Base-by-base conservation (phyloP, 2,113 vertebrate genomes). In the Hyaena hyaena region DNA sequence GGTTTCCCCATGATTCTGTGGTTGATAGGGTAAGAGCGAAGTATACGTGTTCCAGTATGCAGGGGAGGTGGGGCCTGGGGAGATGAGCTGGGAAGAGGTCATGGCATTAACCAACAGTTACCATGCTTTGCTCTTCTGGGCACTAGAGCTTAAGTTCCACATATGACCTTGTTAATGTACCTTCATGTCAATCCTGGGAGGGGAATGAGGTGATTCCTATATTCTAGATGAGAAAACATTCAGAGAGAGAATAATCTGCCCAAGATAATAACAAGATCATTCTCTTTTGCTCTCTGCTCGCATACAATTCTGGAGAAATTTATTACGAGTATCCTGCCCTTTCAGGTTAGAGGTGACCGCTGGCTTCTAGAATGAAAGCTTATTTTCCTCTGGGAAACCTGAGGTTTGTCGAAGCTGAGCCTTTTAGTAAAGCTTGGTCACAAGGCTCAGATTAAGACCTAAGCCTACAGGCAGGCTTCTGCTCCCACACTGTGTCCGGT, bases 401-500 rank as follows among this genome's bases (percentile, higher is more conserved):
- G 2, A 14, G 81, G 65, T 35, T 88, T 23, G 61, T 93, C 53
- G 0, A 21, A 55, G 16, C 85, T 82, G 83, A 96, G 63, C n/a
- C 66, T 92, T 97, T 68, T 63, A 66, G 50, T 86, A 71, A 76
- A 90, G 45, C 88, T 43, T 94, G 96, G 88, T 97, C 95, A 98
- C 88, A 80, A 90, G 97, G 58, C 71, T 45, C 45, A 45, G 92
- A 96, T 96, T 73, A 97, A 90, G 73, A n/a, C n/a, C 31, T 88
- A 45, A 66, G 53, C 69, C n/a, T 85, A 48, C 33, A 17, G 31
- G 58, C 87, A 17, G 15, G 58, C 81, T 76, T 45, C 33, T 58
- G n/a, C 63, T 95, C 31, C 80, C 14, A 58, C 76, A 50, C 53
- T 63, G 28, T 53, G 93, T 93, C 96, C 73, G 4, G 94, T 96